Conservation (phyloP, 1,140 invertebrate species). For the Bactericera cockerelli region DNA sequence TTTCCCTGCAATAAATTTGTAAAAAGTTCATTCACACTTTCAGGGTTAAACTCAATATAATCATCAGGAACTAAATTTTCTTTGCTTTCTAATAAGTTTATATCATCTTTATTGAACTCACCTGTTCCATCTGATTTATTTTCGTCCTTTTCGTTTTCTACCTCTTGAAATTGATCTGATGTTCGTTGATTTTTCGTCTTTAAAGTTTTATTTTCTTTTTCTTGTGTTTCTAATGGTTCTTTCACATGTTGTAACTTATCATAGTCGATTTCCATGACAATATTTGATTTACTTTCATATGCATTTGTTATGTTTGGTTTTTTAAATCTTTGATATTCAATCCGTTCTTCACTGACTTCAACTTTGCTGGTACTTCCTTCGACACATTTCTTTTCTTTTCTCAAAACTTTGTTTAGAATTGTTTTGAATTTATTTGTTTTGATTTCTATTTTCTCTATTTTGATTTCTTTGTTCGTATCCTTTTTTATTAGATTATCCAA, state of each 20-base stretch:
- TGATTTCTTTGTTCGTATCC: neutral
- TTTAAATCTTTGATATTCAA: neutral
- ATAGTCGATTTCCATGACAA: neutral
- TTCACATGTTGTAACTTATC: neutral
- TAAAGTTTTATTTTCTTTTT: neutral
- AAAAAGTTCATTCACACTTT: neutral
- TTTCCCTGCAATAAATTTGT: neutral
- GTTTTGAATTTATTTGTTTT: slow-evolving; percentile 2
- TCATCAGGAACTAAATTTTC: neutral
- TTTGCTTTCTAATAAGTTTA: neutral
- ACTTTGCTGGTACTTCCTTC: neutral
- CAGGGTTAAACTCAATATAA: neutral
- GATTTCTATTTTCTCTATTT: neutral
- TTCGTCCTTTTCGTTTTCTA: neutral
- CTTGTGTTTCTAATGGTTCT: neutral
- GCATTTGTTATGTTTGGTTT: too few species aligned
- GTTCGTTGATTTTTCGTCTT: neutral
- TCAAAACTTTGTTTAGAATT: neutral
- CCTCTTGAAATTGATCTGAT: neutral
- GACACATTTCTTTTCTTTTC: neutral
- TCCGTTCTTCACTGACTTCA: neutral
- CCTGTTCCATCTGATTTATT: neutral
- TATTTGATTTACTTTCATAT: neutral
- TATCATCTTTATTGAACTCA: neutral
- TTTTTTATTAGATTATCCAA: neutral